phyloP scores from a whole-genome alignment of 2,797 vertebrate species.

The Gymnodraco acuticeps region DNA sequence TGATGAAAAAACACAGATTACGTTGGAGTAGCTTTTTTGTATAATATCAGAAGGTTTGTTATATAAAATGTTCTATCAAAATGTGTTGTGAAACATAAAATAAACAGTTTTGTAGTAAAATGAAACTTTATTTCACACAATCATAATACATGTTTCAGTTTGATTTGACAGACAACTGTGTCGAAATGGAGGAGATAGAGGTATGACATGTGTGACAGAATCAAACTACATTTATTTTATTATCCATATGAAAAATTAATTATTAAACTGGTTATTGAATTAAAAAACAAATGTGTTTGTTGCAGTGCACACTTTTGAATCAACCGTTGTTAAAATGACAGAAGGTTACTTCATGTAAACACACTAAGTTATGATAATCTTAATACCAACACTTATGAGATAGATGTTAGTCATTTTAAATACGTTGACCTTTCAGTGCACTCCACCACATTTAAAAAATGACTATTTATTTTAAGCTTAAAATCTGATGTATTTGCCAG shows the following conservation, averaged over 20 bases:
- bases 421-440: neutral
- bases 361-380: neutral
- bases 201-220: too few species aligned
- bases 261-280: neutral
- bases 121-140: neutral
- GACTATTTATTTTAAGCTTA: neutral
- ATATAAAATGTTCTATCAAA: neutral
- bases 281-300: neutral
- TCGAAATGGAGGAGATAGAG: too few species aligned
- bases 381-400: conserved; percentile 7
- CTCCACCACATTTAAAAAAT: neutral
- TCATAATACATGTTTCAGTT: neutral
- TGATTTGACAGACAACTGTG: too few species aligned
- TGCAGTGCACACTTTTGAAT: neutral
- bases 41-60: conserved; percentile 31
- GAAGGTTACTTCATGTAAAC: neutral
- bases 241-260: neutral
- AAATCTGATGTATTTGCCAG: neutral
- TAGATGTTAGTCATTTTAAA: conserved; percentile 20
- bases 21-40: conserved; percentile 33
- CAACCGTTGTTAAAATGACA: neutral
- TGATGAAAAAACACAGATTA: conserved; percentile 42
- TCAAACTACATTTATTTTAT: conserved; percentile 4
- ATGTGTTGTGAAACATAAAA: conserved; percentile 34
- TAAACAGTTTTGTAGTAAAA: conserved; percentile 63